Evolutionary conservation across 2,113 vertebrate genomes (phyloP), one percentile per base, ranked within the genome.

Genomic region (Oryzias celebensis): DNA sequence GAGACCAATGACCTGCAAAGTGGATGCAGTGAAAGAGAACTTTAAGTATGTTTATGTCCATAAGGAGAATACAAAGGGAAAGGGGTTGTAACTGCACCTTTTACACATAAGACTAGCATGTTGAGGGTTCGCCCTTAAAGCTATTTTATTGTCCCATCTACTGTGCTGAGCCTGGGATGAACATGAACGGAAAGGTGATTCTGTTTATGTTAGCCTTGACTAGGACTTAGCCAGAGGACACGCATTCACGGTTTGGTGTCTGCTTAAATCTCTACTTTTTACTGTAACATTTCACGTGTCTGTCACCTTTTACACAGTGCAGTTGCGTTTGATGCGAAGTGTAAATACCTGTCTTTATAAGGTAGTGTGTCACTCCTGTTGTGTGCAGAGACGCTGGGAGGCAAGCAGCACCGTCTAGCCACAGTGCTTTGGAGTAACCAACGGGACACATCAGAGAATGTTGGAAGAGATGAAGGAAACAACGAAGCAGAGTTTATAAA

Each of bases 341-440:
- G 79, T 81, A 85, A 89, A 91, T 92, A 90, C 86, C 85, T 88
- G 87, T 86, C 91, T 91, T 90, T 91, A 91, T 91, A 90, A 89
- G 89, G 89, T 68, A 89, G 87, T 69, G 81, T 48, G 79, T 67
- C 69, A 64, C 70, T 80, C 57, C 64, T 36, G 75, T 58, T 74
- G 71, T 68, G 45, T 84, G 72, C 67, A 48, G 64, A 64, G 75
- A 70, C 65, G 76, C 75, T 50, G 77, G 52, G 60, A 80, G 75
- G 65, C 65, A 58, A 23, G 73, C 63, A 51, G 63, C 62, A 60
- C 61, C 49, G 74, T 81, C 81, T 63, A 14, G 50, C 62, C 49
- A 46, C 13, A 42, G 31, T n/a, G 47, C 63, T 76, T 71, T 61
- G 82, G 80, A 74, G 73, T 81, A 84, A 87, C 16, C 67, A 79